Percentiles rank a stretch among this genome's conserved stretches.
Conservation (phyloP, 2,888 invertebrate genomes). For the Lasioglossum lativentre region DNA sequence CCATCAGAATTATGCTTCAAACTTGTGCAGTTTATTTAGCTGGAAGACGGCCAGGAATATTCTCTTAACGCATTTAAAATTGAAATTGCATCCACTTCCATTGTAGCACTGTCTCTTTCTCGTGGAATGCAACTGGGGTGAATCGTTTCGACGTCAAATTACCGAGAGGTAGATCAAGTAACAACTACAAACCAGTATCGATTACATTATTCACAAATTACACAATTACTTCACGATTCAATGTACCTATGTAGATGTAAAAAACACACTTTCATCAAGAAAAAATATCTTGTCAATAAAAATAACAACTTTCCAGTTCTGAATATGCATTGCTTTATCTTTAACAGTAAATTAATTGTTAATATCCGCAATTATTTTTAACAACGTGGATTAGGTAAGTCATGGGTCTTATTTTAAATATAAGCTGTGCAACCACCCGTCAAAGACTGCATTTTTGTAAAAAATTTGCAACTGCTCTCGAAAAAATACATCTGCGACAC, state of each 20-base stretch:
- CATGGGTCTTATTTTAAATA: too few species aligned
- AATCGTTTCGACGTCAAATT: slow-evolving; percentile 31
- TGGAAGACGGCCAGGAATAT: slow-evolving; percentile 44
- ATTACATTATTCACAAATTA: neutral
- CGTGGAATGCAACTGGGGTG: neutral
- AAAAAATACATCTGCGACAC: too few species aligned
- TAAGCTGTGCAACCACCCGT: too few species aligned
- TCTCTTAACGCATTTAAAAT: slow-evolving; percentile 46
- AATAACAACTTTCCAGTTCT: neutral
- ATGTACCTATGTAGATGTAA: too few species aligned
- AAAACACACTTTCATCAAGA: too few species aligned
- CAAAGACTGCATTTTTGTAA: too few species aligned
- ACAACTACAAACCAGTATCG: slow-evolving; percentile 3
- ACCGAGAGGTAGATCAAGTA: slow-evolving; percentile 7
- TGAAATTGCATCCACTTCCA: slow-evolving; percentile 43
- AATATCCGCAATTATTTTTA: too few species aligned
- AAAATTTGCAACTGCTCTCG: too few species aligned
- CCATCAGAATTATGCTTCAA: slow-evolving; percentile 30
- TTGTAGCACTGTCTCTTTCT: slow-evolving; percentile 23
- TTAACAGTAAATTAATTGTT: too few species aligned
- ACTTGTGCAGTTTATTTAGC: slow-evolving; percentile 24
- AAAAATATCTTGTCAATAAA: neutral
- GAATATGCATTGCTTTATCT: too few species aligned
- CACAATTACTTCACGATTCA: neutral
- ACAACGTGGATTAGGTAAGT: too few species aligned